phyloP scores from a whole-genome alignment of 2,113 vertebrate genomes.

The Nycticryphes semicollaris region DNA sequence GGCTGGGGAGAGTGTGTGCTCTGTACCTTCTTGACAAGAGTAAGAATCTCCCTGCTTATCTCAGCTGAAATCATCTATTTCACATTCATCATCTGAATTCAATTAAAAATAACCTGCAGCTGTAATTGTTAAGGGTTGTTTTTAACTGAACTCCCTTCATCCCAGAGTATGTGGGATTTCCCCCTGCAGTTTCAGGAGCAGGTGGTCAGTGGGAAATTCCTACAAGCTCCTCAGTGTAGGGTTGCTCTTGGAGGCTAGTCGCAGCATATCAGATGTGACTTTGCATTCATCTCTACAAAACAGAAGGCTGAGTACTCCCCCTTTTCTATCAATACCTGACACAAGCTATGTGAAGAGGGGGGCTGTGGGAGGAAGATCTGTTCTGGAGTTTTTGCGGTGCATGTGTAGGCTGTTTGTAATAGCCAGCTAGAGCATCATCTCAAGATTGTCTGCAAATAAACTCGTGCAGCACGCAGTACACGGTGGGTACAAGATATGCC shows the following conservation, averaged over 20 bases:
- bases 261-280: background rate
- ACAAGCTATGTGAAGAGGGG: background rate
- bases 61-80: conserved; percentile 37
- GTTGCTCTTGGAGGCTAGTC: conserved; percentile 13
- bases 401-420: background rate
- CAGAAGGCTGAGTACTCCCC: background rate
- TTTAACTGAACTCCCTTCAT: conserved; percentile 57
- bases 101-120: conserved; percentile 76
- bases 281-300: background rate
- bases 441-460: background rate
- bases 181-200: conserved; percentile 61
- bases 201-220: conserved; percentile 76
- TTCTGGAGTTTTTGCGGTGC: background rate
- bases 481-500: background rate
- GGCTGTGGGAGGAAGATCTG: background rate
- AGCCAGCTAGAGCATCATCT: background rate
- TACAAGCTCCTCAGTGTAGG: background rate
- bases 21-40: background rate
- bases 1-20: background rate
- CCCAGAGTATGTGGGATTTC: conserved; percentile 66
- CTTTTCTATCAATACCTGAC: background rate
- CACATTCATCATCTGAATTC: conserved; percentile 58
- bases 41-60: conserved; percentile 39
- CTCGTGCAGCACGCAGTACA: background rate
- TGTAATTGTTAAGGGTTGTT: conserved; percentile 68